Percentiles rank a stretch among this genome's conserved stretches.
These are phyloP conservation scores for Callorhinus ursinus DNA, from an alignment of 2,113 vertebrate genomes.

Conservation along the genomic window DNA sequence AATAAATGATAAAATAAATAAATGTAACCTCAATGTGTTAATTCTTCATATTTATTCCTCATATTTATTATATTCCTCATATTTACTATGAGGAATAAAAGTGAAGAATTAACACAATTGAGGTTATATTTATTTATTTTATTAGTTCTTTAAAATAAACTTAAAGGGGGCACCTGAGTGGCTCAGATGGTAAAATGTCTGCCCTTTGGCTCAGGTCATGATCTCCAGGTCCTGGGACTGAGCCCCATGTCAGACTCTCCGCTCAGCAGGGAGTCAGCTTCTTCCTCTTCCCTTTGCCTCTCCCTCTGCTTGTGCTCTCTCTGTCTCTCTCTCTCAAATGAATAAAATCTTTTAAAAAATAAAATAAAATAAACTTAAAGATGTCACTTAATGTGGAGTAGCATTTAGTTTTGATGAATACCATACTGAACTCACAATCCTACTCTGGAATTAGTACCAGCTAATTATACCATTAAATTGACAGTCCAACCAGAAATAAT, in stretches of 20 bases:
- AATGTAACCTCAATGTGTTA: not conserved
- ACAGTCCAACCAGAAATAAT: not conserved
- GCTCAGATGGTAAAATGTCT: not conserved
- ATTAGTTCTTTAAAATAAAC: not conserved
- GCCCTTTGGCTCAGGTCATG: not conserved
- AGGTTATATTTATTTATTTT: not conserved
- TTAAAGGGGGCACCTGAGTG: not conserved
- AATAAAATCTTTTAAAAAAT: not conserved
- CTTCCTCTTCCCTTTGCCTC: not conserved
- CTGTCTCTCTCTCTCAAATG: not conserved
- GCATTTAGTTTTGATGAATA: not conserved
- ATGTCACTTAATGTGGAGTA: not conserved
- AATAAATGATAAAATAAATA: not conserved
- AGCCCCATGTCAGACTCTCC: not conserved
- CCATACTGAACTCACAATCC: not conserved
- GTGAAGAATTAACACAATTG: not conserved
- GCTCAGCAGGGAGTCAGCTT: not conserved
- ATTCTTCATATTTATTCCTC: not conserved
- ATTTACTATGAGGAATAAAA: not conserved
- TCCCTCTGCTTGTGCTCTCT: not conserved
- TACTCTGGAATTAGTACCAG: not conserved
- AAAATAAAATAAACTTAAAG: not conserved
- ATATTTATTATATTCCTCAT: not conserved
- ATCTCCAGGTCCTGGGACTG: not conserved
- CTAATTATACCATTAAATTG: not conserved